Conservation (phyloP, 2,888 invertebrate species). For the Lacanobia oleracea region DNA sequence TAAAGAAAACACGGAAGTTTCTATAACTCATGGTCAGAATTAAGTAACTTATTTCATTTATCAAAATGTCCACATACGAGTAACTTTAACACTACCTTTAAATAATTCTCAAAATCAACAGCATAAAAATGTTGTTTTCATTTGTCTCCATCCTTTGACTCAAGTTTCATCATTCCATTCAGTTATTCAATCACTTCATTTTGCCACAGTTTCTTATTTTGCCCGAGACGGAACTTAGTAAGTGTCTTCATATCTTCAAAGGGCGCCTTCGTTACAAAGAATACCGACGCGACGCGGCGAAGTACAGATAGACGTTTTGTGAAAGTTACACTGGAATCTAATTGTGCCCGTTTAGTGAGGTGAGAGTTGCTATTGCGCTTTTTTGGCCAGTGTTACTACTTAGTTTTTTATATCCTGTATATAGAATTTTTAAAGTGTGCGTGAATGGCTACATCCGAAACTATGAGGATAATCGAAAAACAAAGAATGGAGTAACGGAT, state of each 20-base stretch:
- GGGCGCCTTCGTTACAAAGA: conserved; percentile 60
- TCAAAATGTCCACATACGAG: too few relatives aligned
- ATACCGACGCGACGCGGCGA: conserved; percentile 15
- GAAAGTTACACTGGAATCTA: conserved; percentile 49
- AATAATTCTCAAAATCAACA: neutral
- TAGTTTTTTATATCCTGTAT: too few relatives aligned
- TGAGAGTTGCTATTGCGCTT: neutral
- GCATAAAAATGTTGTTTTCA: conserved; percentile 14
- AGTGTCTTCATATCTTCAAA: conserved; percentile 65
- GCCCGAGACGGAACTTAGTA: conserved; percentile 49
- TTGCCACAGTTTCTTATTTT: conserved; percentile 57
- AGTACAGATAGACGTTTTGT: conserved; percentile 39
- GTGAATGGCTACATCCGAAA: too few relatives aligned
- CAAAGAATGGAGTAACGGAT: too few relatives aligned
- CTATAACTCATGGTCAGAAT: too few relatives aligned
- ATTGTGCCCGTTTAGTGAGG: conserved; percentile 41
- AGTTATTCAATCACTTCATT: conserved; percentile 62
- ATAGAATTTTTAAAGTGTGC: neutral
- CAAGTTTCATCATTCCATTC: conserved; percentile 51
- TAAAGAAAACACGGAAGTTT: too few relatives aligned
- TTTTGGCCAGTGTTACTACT: too few relatives aligned
- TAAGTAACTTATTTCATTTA: neutral
- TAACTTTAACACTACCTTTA: neutral
- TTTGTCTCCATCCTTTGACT: conserved; percentile 16
- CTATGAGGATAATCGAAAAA: too few relatives aligned